phyloP scores from a whole-genome alignment of 1,140 invertebrate genomes.

The Lepidurus couesii region DNA sequence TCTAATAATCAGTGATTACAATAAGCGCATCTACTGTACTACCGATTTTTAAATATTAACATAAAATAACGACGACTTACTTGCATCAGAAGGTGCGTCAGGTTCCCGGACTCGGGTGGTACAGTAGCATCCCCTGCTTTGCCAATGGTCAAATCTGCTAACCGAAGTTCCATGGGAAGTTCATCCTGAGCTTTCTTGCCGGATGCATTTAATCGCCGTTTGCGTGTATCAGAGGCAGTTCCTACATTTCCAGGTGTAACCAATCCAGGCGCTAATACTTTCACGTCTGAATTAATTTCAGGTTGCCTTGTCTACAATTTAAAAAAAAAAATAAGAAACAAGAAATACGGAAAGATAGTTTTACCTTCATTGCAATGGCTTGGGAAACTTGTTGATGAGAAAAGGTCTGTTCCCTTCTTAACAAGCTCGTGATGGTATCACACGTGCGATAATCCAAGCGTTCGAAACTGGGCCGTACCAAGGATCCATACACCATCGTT shows the following conservation, averaged over 20 bases:
- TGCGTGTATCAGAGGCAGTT: background rate
- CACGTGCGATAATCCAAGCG: slow-evolving; percentile 22
- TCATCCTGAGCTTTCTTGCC: slow-evolving; percentile 44
- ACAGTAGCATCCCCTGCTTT: slow-evolving; percentile 46
- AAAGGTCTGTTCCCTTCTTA: slow-evolving; percentile 24
- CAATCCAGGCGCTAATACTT: slow-evolving; percentile 27
- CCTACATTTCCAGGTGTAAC: slow-evolving; percentile 17
- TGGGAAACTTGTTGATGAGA: background rate
- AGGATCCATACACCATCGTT: slow-evolving; percentile 54
- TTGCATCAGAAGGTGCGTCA: slow-evolving; percentile 61
- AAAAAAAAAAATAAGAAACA: background rate
- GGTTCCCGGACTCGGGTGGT: slow-evolving; percentile 55
- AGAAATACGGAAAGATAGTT: background rate
- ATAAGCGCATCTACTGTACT: background rate
- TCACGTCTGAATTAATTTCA: slow-evolving; percentile 23
- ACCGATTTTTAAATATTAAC: background rate
- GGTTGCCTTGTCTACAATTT: background rate
- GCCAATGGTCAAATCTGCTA: slow-evolving; percentile 61
- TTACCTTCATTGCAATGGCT: background rate
- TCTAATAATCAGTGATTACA: background rate
- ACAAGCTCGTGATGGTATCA: slow-evolving; percentile 26
- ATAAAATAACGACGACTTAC: slow-evolving; percentile 35
- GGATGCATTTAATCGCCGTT: slow-evolving; percentile 27
- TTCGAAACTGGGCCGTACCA: slow-evolving; percentile 56
- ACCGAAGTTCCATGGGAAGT: slow-evolving; percentile 65